phyloP scores from a whole-genome alignment of 2,113 vertebrate species.

The Engystomops pustulosus region DNA sequence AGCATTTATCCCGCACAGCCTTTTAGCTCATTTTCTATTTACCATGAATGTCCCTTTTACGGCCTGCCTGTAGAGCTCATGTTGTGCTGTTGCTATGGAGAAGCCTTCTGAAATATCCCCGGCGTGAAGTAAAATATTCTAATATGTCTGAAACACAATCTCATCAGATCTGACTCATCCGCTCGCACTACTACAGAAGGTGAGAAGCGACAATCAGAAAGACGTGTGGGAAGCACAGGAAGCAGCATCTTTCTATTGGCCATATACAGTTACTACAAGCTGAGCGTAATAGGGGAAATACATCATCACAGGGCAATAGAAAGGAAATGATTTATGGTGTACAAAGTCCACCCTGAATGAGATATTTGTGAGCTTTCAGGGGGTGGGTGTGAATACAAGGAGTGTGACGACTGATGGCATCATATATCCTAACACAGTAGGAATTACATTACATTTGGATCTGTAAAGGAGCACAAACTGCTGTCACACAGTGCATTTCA shows the following conservation, averaged over 20 bases:
- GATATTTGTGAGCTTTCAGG: background rate
- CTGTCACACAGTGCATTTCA: no score
- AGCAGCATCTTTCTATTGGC: background rate
- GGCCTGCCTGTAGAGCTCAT: background rate
- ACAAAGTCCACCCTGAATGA: background rate
- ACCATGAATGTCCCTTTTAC: background rate
- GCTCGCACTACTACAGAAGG: background rate
- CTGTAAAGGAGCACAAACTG: no score
- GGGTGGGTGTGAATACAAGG: background rate
- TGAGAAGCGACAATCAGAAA: background rate
- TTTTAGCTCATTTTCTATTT: background rate
- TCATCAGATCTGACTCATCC: slow-evolving; percentile 33
- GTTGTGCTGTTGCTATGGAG: slow-evolving; percentile 4
- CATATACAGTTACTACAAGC: background rate
- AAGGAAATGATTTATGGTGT: background rate
- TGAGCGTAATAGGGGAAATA: background rate
- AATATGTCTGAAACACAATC: slow-evolving; percentile 11
- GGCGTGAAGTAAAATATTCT: background rate
- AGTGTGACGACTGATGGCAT: background rate
- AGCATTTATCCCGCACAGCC: background rate
- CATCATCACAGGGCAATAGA: background rate
- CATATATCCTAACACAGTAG: background rate
- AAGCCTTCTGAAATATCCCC: background rate
- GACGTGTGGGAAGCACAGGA: slow-evolving; percentile 35
- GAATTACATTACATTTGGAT: background rate